Evolutionary conservation across 2,113 vertebrate genomes (phyloP), one percentile per base, ranked within the genome.

Genomic region (Scatophagus argus): DNA sequence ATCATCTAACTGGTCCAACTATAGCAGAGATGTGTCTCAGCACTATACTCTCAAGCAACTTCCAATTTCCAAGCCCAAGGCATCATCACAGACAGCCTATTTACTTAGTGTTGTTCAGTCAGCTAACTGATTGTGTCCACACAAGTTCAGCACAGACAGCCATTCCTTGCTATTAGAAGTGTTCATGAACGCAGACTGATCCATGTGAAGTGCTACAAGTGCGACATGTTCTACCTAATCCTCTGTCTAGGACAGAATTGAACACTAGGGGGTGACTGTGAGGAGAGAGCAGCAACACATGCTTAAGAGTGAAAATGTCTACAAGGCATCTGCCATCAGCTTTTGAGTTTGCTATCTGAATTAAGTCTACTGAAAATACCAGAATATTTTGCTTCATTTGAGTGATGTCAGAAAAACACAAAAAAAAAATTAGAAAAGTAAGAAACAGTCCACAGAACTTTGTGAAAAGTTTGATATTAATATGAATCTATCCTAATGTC

Each of bases 211-310:
- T 14, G 27, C 23, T 46, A 11, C 27, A 71, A 14, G 23, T 56
- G 27, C 38, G 51, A 44, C 46, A 66, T 70, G 47, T 17, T 67
- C 39, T 4, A 32, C 1, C 11, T 32, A 32, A 8, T 70, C 21
- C 69, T 41, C 17, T 49, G 54, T 60, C 54, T 39, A 68, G 31
- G 60, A 67, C 73, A 58, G 14, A 66, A 32, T 0, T 75, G 46
- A 88, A 73, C 88, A 91, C 88, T 83, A 85, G 91, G 83, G 86
- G 91, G 88, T 49, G 86, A 86, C 80, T 84, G 74, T 71, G 72
- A 81, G 73, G 56, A 58, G 34, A n/a, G 44, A 54, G 38, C 36
- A 66, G 59, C 19, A 65, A 14, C 4, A 8, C 25, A 43, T 12
- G 16, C 7, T 27, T 25, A 44, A 58, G 52, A 83, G 49, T 61